phyloP scores from a whole-genome alignment of 2,888 invertebrate species.

The Fragum sueziense region DNA sequence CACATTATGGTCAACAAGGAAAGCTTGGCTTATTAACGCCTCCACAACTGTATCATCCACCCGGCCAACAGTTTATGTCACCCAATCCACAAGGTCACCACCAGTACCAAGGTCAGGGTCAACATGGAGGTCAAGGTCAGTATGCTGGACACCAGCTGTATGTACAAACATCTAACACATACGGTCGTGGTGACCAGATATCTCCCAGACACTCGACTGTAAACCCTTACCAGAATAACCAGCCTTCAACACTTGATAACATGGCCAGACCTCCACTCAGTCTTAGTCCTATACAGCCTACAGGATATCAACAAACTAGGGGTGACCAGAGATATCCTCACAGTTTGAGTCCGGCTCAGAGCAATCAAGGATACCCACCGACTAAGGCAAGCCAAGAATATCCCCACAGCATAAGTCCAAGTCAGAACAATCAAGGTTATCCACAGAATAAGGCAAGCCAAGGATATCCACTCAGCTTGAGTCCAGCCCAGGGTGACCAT shows the following conservation, averaged over 20 bases:
- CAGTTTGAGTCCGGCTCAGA: neutral
- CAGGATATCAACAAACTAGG: neutral
- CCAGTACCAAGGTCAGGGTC: too few relatives aligned
- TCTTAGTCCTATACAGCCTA: neutral
- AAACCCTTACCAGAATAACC: neutral
- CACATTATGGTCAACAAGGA: neutral
- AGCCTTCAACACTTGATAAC: neutral
- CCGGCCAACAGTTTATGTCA: neutral
- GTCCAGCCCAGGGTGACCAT: neutral
- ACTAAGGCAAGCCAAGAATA: neutral
- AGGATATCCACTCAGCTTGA: neutral
- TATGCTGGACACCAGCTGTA: neutral
- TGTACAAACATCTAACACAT: neutral
- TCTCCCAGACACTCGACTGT: neutral
- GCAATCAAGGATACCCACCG: too few relatives aligned
- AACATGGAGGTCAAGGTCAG: neutral
- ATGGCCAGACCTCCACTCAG: neutral
- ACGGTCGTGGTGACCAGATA: neutral
- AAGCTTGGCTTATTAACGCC: neutral
- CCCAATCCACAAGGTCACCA: neutral
- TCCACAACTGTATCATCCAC: neutral
- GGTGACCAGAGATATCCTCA: neutral
- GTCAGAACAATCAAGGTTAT: neutral
- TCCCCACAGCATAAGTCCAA: too few relatives aligned
- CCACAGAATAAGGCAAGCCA: neutral